Evolutionary conservation across 2,797 vertebrate genomes (phyloP), one percentile per base, ranked within the genome.

Genomic region (Phylloscopus collybita): DNA sequence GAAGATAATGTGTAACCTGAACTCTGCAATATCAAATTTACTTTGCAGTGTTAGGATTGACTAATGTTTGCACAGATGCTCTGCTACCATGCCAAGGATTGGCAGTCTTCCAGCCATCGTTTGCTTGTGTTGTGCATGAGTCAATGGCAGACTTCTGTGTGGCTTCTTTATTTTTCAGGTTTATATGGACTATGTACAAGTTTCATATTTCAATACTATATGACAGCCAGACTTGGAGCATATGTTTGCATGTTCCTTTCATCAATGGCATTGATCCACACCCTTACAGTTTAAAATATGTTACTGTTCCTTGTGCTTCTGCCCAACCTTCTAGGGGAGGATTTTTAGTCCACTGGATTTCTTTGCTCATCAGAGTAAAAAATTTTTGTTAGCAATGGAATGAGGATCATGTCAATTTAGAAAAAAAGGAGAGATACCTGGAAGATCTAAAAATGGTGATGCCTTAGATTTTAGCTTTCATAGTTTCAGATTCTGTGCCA

Each of bases 111-210:
- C 59, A 86, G 3, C 11, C 61, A 23, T 80, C 3, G 0, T 27
- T 86, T 8, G 3, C 34, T 92, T 54, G 38, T 38, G 20, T 49
- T 1, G 13, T 87, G 6, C 45, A 56, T 45, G 13, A 80, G 10
- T 29, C 34, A 50, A 2, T 20, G 40, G 25, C n/a, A 74, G 54
- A 53, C 65, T 88, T 90, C 42, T 27, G 16, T 21, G 50, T 65
- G 62, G 72, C 22, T 86, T 73, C 42, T 83, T 72, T 61, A 53
- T 61, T 81, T 94, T 86, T 90, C 53, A 40, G 30, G 34, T 54
- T 92, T 29, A 12, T 36, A 25, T 11, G 16, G 57, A 50, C 16
- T 51, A 11, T 19, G 27, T 34, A 75, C 4, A n/a, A 61, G 19
- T 34, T 82, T 87, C 30, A 18, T 67, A 45, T 71, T 69, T 72